Percentiles rank a stretch among this genome's conserved stretches.
phyloP scores from a whole-genome alignment of 2,888 invertebrate genomes.

The Brenthis hecate region DNA sequence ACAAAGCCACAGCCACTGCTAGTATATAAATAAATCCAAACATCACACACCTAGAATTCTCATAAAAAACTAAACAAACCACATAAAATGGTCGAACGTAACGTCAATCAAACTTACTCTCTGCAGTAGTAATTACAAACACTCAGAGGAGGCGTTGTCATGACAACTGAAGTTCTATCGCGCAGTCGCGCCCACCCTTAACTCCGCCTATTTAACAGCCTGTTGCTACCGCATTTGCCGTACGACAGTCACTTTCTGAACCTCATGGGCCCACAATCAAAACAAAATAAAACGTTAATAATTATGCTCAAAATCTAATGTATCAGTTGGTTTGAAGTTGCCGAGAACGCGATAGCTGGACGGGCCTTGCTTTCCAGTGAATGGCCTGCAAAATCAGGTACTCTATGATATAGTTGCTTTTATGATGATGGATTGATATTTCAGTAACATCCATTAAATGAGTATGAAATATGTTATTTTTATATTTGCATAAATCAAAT shows the following conservation, averaged over 20 bases:
- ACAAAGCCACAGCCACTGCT: too few relatives aligned
- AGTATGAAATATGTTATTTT: neutral
- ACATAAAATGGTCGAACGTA: slow-evolving; percentile 59
- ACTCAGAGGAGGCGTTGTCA: slow-evolving; percentile 73
- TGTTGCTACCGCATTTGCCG: slow-evolving; percentile 70
- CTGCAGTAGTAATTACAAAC: slow-evolving; percentile 66
- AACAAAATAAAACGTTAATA: slow-evolving; percentile 29
- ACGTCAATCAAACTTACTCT: slow-evolving; percentile 67
- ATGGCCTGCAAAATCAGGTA: slow-evolving; percentile 69
- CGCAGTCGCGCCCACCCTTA: slow-evolving; percentile 64
- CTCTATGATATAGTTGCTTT: slow-evolving; percentile 37
- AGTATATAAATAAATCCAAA: too few relatives aligned
- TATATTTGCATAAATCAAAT: too few relatives aligned
- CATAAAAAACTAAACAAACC: slow-evolving; percentile 37
- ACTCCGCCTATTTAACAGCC: slow-evolving; percentile 73
- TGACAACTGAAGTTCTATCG: slow-evolving; percentile 62
- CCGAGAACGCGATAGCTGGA: slow-evolving; percentile 47
- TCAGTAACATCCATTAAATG: neutral
- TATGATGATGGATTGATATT: neutral
- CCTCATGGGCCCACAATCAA: slow-evolving; percentile 59
- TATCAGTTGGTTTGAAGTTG: slow-evolving; percentile 43
- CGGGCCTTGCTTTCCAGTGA: slow-evolving; percentile 58
- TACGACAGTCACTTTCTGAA: slow-evolving; percentile 65
- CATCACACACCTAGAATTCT: slow-evolving; percentile 1
- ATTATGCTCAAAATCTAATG: slow-evolving; percentile 23